Evolutionary conservation across 2,113 vertebrate species (phyloP), one percentile per base, ranked within the genome.

Genomic region (Aleadryas rufinucha): DNA sequence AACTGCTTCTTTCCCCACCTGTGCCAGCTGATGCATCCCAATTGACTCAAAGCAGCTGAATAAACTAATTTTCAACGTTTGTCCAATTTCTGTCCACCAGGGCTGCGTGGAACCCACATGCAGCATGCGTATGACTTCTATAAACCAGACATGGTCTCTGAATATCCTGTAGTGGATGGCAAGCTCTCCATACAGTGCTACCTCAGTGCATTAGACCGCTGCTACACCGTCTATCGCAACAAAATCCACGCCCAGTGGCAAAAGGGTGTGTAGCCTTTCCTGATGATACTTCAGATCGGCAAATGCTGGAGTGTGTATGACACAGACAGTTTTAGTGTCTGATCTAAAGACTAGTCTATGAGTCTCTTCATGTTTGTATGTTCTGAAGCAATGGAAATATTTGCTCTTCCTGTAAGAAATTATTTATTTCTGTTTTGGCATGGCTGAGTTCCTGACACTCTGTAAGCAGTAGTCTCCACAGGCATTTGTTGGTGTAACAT

Each of bases 91-190:
- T 72, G 24, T 59, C 90, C 26, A 3, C 16, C 82, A 99, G 99
- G 99, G 52, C 95, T 99, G 82, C 98, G 99, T 75, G 99, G 99
- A 69, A 99, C 99, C 41, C 99, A 99, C 71, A 99, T 99, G 99
- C 99, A 99, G 89, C 99, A 99, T 9, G 99, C 98, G 0, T 99
- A 99, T 65, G 99, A 99, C 97, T 99, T 99, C 92, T 99, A 99
- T 91, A 99, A 99, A 76, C 99, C 99, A 12, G 99, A 99, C 85
- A 98, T 99, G 99, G 97, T 99, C 66, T 99, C 99, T 1, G 99
- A 99, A 68, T 99, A 99, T 60, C 99, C 99, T 2, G 97, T 99
- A 30, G 99, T 99, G 50, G 99, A 99, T 44, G 99, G 99, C 18
- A 99, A 99, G 77, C 98, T 99, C 13, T 99, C 99, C 16, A 99